Conservation (phyloP, 2,888 invertebrate genomes). For the Fissipunctia ypsillon region DNA sequence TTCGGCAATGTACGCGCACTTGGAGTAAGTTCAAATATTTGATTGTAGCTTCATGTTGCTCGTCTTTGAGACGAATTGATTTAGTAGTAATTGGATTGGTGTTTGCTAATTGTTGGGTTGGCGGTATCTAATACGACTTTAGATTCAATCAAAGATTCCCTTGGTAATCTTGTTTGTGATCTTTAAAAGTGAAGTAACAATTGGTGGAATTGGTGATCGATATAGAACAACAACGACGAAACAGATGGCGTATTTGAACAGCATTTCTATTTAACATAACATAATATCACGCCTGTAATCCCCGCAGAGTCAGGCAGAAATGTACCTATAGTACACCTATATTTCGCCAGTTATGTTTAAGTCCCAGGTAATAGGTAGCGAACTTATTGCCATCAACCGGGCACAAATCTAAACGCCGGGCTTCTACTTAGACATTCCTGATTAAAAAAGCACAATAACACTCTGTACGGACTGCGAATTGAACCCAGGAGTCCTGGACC, state of each 20-base stretch:
- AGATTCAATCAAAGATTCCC: slow-evolving; percentile 9
- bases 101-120: slow-evolving; percentile 21
- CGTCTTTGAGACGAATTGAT: slow-evolving; percentile 27
- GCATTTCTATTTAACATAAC: background rate
- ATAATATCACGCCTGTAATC: too few species aligned
- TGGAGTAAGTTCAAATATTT: slow-evolving; percentile 42
- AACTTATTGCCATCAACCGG: too few species aligned
- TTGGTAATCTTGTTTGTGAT: background rate
- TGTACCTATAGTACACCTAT: too few species aligned
- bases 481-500: too few species aligned
- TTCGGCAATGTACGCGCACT: slow-evolving; percentile 34
- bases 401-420: too few species aligned
- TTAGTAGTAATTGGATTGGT: slow-evolving; percentile 33
- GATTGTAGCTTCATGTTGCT: slow-evolving; percentile 13
- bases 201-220: background rate
- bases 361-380: too few species aligned
- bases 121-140: background rate
- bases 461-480: too few species aligned
- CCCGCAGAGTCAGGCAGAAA: too few species aligned
- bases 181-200: background rate
- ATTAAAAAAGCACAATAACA: too few species aligned
- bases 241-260: background rate
- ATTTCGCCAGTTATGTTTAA: too few species aligned
- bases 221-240: background rate
- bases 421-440: too few species aligned